Evolutionary conservation across 2,888 invertebrate species (phyloP), one percentile per base, ranked within the genome.

Genomic region (Orthosia cruda): DNA sequence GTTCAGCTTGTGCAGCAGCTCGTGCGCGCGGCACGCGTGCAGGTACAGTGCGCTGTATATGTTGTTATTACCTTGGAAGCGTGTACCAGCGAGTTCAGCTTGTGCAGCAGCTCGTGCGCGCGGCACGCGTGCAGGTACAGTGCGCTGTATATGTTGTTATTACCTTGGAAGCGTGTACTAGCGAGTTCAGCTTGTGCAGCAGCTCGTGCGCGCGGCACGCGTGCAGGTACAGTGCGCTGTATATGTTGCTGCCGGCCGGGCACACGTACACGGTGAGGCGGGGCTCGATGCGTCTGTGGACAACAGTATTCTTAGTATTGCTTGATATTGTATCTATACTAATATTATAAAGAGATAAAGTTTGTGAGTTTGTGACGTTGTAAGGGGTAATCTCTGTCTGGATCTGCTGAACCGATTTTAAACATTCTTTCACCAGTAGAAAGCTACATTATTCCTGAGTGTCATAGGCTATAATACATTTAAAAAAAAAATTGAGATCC

Each of bases 201-300:
- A 99, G 94, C 89, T 99, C 98, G 71, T 93, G 93, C 52, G 97
- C 97, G 40, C 97, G 97, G 80, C 98, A 97, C 5, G 97, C 95
- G 87, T 98, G 97, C 87, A 99, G 96, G 91, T 98, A 99, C 26
- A 99, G 96, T 32, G 98, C 99, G 94, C 98, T 98, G 97, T 98
- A 99, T 45, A 94, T 90, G 77, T 79, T 85, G 49, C 84, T 73
- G 62, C 93, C 94, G 3, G 84, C 85, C 2, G 93, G 90, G 87
- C 98, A 98, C 76, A 99, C 98, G 94, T 99, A 99, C 69, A 99
- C 97, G 0, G 98, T 99, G 74, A 99, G 97, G 16, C 98, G 98
- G 0, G 99, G 99, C 69, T 98, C 97, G 86, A 97, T 96, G 85
- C 96, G 95, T 87, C 97, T 97, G 91, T 0, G 47, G 16, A 61